Percentiles rank a stretch among this genome's conserved stretches.
phyloP scores from a whole-genome alignment of 2,797 vertebrate genomes.

The Odontamblyopus lacepedii region DNA sequence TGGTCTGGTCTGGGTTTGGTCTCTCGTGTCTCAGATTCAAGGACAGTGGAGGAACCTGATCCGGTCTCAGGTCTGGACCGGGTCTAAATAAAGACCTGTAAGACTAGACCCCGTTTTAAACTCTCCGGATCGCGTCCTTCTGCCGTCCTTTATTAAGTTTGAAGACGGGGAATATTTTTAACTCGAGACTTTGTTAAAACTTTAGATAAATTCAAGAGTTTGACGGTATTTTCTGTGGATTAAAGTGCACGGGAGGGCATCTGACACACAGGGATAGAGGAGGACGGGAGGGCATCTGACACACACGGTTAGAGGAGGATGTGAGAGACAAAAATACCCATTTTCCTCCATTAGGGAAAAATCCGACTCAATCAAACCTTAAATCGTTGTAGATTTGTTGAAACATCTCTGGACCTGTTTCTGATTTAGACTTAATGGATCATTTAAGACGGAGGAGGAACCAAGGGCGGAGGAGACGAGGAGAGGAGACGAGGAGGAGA shows the following conservation, averaged over 20 bases:
- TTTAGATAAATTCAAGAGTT: too few relatives aligned
- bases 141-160: background rate
- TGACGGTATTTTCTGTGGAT: too few relatives aligned
- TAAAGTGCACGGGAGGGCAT: too few relatives aligned
- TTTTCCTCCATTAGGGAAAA: background rate
- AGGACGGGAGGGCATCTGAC: too few relatives aligned
- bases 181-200: too few relatives aligned
- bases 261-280: too few relatives aligned
- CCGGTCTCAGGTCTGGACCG: background rate
- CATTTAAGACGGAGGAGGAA: background rate
- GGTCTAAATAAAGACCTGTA: slow-evolving; percentile 4
- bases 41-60: background rate
- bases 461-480: too few relatives aligned
- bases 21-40: background rate
- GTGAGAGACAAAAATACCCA: background rate
- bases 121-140: background rate
- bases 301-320: too few relatives aligned
- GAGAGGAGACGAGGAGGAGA: too few relatives aligned
- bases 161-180: background rate
- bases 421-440: background rate
- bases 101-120: background rate
- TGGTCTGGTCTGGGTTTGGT: background rate
- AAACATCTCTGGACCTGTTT: background rate
- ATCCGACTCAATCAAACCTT: background rate
- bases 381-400: background rate